Evolutionary conservation across 2,113 vertebrate genomes (phyloP), one percentile per base, ranked within the genome.

Genomic region (Cryptoleucopteryx plumbea): DNA sequence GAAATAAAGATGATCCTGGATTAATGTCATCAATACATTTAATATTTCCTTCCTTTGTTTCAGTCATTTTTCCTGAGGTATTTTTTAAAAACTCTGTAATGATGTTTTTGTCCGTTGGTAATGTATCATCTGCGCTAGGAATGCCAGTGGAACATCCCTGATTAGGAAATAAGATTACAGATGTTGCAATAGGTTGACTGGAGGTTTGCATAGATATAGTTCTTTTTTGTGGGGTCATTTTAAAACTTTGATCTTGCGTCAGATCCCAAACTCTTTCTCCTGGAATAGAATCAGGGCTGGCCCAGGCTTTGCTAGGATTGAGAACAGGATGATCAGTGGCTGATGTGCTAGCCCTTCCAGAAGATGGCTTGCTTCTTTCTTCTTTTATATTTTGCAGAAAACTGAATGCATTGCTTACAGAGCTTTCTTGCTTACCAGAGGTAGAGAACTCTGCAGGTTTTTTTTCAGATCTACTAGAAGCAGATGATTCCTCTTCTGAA

Each of bases 131-230:
- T n/a, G 77, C 82, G 81, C 82, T 83, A 79, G 90, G 83, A 92
- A 90, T 42, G 65, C 52, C 70, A 84, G 82, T 50, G 80, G 93
- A 96, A 96, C 88, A 97, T 86, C 92, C 80, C 83, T 83, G 96
- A 97, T 97, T 96, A 75, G 90, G 89, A 89, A 98, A 94, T 67
- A 97, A 84, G 84, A 96, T 61, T 45, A 96, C 40, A 90, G 98
- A 93, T 70, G 97, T 96, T 72, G 98, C 97, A 81, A 91, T 84
- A 62, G 88, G 87, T 86, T 98, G 97, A 95, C 86, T 97, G 40
- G 96, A 93, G 71, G 79, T 72, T 96, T 96, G 97, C 71, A 96
- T 42, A 82, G 97, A 96, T 83, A 93, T 17, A 42, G 65, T 73
- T 87, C 40, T 95, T 42, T 88, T 94, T 85, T 96, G 97, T 68